Conservation (phyloP, 1,140 invertebrate genomes). For the Drosophila quadrilineata region DNA sequence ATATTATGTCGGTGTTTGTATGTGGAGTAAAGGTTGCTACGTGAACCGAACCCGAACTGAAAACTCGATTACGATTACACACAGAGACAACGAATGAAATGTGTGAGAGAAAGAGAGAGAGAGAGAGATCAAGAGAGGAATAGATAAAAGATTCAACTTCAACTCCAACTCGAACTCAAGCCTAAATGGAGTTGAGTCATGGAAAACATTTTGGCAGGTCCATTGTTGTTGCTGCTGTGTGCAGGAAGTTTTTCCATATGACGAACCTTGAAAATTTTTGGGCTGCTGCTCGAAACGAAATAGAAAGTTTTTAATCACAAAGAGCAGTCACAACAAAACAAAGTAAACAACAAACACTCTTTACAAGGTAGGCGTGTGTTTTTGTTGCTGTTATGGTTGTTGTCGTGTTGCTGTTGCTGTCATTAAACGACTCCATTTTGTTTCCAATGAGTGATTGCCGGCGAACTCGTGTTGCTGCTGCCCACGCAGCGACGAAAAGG, state of each 20-base stretch:
- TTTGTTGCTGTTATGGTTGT: slow-evolving; percentile 19
- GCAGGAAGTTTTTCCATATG: slow-evolving; percentile 44
- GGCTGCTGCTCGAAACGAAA: slow-evolving; percentile 37
- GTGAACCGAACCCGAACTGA: slow-evolving; percentile 34
- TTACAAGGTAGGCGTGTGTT: slow-evolving; percentile 24
- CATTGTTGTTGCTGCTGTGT: slow-evolving; percentile 11
- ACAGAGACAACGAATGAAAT: slow-evolving; percentile 19
- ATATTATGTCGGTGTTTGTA: slow-evolving; percentile 7
- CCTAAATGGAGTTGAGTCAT: slow-evolving; percentile 29
- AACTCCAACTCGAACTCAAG: neutral
- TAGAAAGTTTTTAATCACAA: slow-evolving; percentile 54
- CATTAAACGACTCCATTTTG: slow-evolving; percentile 72
- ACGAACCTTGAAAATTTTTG: slow-evolving; percentile 47
- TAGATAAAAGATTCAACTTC: slow-evolving; percentile 19
- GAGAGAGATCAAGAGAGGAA: no score
- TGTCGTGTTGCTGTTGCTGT: slow-evolving; percentile 35
- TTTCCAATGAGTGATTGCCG: slow-evolving; percentile 59
- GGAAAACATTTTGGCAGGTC: slow-evolving; percentile 13
- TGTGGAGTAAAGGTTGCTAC: slow-evolving; percentile 55
- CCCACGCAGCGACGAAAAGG: slow-evolving; percentile 23
- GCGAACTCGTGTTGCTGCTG: slow-evolving; percentile 5
- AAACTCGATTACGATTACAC: slow-evolving; percentile 41
- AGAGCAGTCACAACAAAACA: slow-evolving; percentile 22
- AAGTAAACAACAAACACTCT: slow-evolving; percentile 12
- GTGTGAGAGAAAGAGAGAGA: no score